These are phyloP conservation scores for Drosophila prostipennis DNA, from an alignment of 2,888 invertebrate species.

Conservation along the genomic window DNA sequence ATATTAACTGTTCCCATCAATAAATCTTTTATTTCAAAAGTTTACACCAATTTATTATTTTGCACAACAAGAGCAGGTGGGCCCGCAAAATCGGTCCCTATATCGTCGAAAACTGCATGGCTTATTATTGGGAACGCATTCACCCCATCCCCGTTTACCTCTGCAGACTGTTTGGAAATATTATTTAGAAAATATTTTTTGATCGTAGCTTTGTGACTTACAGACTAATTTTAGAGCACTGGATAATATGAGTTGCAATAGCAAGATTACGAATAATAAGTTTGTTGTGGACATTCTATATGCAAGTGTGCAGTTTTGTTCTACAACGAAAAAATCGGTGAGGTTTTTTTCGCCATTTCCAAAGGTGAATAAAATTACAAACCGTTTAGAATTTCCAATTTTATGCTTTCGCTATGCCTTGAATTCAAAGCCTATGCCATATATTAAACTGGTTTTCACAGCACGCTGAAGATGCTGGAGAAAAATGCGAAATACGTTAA, in stretches of 20 bases:
- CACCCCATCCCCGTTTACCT: slow-evolving; percentile 2
- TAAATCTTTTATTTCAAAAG: no score
- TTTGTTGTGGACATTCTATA: not conserved
- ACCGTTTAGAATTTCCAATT: not conserved
- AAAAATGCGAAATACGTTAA: slow-evolving; percentile 5
- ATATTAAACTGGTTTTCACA: slow-evolving; percentile 26
- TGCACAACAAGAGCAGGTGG: not conserved
- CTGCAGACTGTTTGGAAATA: slow-evolving; percentile 2
- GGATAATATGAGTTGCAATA: not conserved
- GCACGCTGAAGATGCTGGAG: not conserved
- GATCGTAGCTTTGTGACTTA: not conserved
- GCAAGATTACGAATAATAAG: not conserved
- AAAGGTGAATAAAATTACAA: not conserved
- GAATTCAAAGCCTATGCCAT: not conserved
- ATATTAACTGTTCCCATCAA: no score
- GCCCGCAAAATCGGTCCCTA: not conserved
- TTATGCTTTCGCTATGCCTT: not conserved
- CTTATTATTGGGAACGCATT: not conserved
- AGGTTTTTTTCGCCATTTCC: not conserved
- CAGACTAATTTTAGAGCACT: not conserved
- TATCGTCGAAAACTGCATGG: not conserved
- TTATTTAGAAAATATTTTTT: not conserved
- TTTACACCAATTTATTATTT: no score
- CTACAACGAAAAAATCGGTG: not conserved
- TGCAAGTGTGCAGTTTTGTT: not conserved